Conservation (phyloP, 92 coral and sea anemone species). For the Actinostola sp. region DNA sequence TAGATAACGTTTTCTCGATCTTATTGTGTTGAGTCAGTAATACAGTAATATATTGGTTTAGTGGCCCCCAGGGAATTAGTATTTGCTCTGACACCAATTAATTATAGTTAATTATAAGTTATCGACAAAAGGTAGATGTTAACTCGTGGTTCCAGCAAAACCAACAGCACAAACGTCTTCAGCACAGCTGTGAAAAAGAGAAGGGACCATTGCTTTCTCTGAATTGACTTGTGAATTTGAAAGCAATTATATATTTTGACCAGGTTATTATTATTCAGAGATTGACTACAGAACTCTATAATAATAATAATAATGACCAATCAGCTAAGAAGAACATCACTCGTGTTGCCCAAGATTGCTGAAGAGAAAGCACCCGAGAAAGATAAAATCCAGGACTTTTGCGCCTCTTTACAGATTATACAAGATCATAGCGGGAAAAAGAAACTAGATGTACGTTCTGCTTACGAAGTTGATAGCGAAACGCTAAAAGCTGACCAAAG, state of each 20-base stretch:
- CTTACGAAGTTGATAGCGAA: neutral
- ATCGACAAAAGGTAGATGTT: neutral
- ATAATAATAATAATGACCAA: no score
- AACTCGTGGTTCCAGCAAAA: no score
- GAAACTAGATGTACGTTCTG: slow-evolving; percentile 11
- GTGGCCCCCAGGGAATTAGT: neutral
- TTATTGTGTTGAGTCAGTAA: no score
- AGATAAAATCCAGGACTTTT: slow-evolving; percentile 58
- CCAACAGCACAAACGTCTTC: no score
- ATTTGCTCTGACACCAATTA: neutral
- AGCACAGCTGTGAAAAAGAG: neutral
- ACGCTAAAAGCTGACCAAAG: no score
- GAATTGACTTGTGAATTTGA: no score
- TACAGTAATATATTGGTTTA: neutral
- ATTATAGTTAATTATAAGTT: neutral
- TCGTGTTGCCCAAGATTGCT: slow-evolving; percentile 43
- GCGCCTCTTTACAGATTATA: slow-evolving; percentile 35
- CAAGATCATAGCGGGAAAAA: slow-evolving; percentile 17
- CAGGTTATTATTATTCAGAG: neutral
- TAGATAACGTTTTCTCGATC: no score
- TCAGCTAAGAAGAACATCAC: neutral
- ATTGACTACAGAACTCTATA: neutral
- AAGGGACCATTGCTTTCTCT: neutral
- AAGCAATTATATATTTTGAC: no score
- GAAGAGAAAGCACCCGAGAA: slow-evolving; percentile 40